Conservation (phyloP, 2,888 invertebrate genomes). For the Sepioteuthis lessoniana region DNA sequence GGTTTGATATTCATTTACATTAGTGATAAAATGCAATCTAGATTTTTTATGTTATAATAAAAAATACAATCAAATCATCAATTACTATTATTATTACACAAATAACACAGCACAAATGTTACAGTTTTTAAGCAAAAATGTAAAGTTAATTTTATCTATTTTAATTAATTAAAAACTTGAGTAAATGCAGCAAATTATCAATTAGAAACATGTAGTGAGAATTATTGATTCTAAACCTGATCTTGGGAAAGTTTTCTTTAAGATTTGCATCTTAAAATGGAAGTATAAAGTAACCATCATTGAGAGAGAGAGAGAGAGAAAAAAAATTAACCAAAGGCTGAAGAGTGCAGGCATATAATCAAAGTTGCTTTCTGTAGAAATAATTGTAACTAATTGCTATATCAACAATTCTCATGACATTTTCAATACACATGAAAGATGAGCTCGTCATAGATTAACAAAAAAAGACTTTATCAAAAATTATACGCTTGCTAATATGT, state of each 20-base stretch:
- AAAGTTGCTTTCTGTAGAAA: not conserved
- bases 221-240: not conserved
- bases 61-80: not conserved
- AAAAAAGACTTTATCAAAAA: not conserved
- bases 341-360: not conserved
- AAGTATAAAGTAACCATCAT: not conserved
- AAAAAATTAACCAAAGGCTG: not conserved
- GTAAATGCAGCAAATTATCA: not conserved
- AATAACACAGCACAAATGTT: too few relatives aligned
- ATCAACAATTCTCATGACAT: not conserved
- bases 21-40: not conserved
- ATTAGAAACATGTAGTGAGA: not conserved
- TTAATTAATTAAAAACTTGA: not conserved
- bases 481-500: not conserved
- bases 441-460: not conserved
- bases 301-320: too few relatives aligned
- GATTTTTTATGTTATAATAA: not conserved
- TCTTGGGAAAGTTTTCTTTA: not conserved
- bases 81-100: not conserved
- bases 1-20: not conserved
- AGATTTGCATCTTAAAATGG: conserved; percentile 11
- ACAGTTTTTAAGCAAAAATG: not conserved
- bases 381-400: not conserved
- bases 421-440: not conserved
- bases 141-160: not conserved